Percentiles rank a stretch among this genome's conserved stretches.
phyloP scores from a whole-genome alignment of 2,888 invertebrate species.

The Callosobruchus maculatus region DNA sequence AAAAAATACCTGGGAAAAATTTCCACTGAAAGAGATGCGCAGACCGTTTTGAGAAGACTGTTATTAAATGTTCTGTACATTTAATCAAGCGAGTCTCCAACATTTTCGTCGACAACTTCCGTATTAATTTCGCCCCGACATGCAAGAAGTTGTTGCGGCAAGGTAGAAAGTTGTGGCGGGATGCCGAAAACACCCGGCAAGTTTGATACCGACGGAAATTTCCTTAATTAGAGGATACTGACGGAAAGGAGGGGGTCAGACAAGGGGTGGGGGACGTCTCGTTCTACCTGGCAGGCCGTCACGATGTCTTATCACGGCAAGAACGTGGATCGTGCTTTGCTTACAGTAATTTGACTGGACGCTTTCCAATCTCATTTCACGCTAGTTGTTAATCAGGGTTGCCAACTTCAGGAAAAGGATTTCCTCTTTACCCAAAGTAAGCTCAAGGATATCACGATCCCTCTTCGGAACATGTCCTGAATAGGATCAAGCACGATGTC shows the following conservation, averaged over 20 bases:
- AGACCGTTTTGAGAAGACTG: background rate
- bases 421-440: too few relatives aligned
- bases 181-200: background rate
- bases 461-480: too few relatives aligned
- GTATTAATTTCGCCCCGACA: background rate
- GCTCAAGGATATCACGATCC: too few relatives aligned
- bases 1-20: too few relatives aligned
- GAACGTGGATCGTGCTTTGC: background rate
- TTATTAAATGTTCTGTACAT: background rate
- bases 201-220: background rate
- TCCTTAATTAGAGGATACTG: background rate
- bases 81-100: background rate
- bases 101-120: background rate
- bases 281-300: background rate
- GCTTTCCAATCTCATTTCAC: background rate
- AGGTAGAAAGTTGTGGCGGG: background rate
- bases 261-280: background rate
- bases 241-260: background rate
- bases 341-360: background rate
- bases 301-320: background rate
- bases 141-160: background rate
- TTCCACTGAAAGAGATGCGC: too few relatives aligned
- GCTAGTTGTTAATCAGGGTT: too few relatives aligned
- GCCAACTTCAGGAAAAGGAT: too few relatives aligned
- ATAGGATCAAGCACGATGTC: too few relatives aligned